Evolutionary conservation across 2,888 invertebrate species (phyloP), one percentile per base, ranked within the genome.

Genomic region (Drosophila planitibia): DNA sequence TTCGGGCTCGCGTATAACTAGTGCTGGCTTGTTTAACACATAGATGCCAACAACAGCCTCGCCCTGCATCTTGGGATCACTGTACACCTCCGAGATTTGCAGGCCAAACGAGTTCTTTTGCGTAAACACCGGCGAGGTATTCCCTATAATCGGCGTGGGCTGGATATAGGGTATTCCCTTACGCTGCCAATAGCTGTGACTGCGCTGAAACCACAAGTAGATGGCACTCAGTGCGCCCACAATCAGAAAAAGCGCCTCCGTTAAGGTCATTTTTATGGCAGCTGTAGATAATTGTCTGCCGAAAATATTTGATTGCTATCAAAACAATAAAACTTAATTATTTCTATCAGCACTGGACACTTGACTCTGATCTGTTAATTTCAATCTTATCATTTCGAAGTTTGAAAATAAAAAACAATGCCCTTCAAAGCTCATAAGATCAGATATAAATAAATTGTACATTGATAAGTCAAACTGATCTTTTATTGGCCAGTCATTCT

Each of bases 1-100:
- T n/a, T 94, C 94, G 0, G 93, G 93, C 53, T 94, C 94, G 2
- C 94, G 92, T 16, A 94, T 75, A 4, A 94, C 28, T n/a, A 94
- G 61, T 1, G 85, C 91, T 0, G 94, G 94, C n/a, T 92, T 92
- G 76, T 94, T 92, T 25, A 94, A 87, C 2, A 93, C 88, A 91
- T 93, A 86, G 77, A 94, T 74, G 82, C 94, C 91, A 76, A 91
- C 88, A 47, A 93, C 76, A 53, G 93, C 81, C 73, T 83, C 76
- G 73, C 93, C 61, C 83, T 83, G n/a, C 65, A 86, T 69, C 16
- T 64, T 28, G 0, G 85, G 78, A 70, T 92, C 79, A 6, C 91
- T 85, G 70, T 94, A 94, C 0, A 94, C 62, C 0, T 92, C 89
- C 9, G 91, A 92, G 0, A 94, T 63, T 49, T 92, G 92, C 51